Conservation (phyloP, 1,140 invertebrate species). For the Mactra quadrangularis region DNA sequence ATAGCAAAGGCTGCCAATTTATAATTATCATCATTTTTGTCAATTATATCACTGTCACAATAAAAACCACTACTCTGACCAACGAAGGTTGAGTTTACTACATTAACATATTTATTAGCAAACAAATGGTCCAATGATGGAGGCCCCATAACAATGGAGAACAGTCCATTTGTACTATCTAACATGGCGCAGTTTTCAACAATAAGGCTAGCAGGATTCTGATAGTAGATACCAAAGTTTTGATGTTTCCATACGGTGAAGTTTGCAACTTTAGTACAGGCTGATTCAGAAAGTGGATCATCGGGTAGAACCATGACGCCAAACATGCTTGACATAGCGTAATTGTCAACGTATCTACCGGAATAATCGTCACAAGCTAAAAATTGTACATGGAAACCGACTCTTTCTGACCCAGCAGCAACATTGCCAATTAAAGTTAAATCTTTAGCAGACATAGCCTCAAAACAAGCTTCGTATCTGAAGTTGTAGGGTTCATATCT, state of each 20-base stretch:
- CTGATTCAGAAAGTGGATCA: conserved; percentile 53
- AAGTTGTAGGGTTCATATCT: conserved; percentile 66
- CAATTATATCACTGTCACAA: conserved; percentile 19
- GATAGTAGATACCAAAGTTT: conserved; percentile 77
- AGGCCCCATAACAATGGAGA: conserved; percentile 71
- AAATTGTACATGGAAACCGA: conserved; percentile 68
- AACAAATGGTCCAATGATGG: conserved; percentile 59
- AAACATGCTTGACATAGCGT: conserved; percentile 58
- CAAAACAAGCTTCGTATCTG: conserved; percentile 70
- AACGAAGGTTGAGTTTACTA: conserved; percentile 68
- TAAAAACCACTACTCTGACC: conserved; percentile 66
- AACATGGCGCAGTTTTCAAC: conserved; percentile 60
- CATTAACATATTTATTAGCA: conserved; percentile 64
- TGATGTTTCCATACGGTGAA: conserved; percentile 71
- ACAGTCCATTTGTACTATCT: conserved; percentile 73
- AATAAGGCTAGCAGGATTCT: conserved; percentile 54
- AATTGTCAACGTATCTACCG: conserved; percentile 69
- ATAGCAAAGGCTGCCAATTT: background rate
- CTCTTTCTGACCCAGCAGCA: conserved; percentile 76
- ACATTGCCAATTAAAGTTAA: conserved; percentile 72
- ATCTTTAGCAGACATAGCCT: conserved; percentile 61
- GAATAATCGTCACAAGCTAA: conserved; percentile 62
- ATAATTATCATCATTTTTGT: conserved; percentile 30
- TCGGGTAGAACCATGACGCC: conserved; percentile 63
- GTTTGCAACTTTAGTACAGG: conserved; percentile 63